Evolutionary conservation across 1,140 invertebrate species (phyloP).

Genomic region (Subanguina moxae): DNA sequence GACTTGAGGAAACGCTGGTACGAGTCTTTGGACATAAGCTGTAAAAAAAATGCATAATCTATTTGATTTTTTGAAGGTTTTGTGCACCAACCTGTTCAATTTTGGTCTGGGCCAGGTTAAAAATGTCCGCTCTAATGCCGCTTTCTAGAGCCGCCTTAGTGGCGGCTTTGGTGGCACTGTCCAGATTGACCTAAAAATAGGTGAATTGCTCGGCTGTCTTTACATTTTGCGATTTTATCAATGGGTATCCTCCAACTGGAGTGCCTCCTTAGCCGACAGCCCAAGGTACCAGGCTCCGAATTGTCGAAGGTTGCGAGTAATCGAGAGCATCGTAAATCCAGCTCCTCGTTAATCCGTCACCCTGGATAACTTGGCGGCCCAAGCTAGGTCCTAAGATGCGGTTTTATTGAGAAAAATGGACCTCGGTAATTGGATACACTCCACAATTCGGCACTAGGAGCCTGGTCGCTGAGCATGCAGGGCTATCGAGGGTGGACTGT

Average conservation of each 20-base stretch:
- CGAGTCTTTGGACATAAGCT: conserved; percentile 49
- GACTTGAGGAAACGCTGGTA: conserved; percentile 46
- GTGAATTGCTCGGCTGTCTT: conserved; percentile 14
- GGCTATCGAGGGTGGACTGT: too few species aligned
- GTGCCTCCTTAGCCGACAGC: background rate
- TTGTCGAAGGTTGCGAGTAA: background rate
- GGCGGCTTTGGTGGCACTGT: conserved; percentile 38
- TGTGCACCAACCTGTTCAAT: conserved; percentile 25
- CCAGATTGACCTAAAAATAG: conserved; percentile 40
- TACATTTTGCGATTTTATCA: conserved; percentile 1
- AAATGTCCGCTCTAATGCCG: conserved; percentile 32
- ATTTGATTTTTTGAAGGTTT: too few species aligned
- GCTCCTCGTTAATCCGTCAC: too few species aligned
- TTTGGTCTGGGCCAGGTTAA: conserved; percentile 36
- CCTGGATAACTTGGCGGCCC: too few species aligned
- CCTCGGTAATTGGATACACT: too few species aligned
- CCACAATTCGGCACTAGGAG: too few species aligned
- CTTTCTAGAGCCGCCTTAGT: conserved; percentile 36
- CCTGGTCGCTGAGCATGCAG: too few species aligned
- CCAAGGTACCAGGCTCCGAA: background rate
- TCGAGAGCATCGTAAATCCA: background rate
- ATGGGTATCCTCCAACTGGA: background rate
- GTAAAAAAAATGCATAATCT: too few species aligned
- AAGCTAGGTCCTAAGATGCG: too few species aligned
- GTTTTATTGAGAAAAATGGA: too few species aligned